Percentiles rank a stretch among this genome's conserved stretches.
Evolutionary conservation across 2,113 vertebrate species (phyloP).

Genomic region (Hippotragus niger): DNA sequence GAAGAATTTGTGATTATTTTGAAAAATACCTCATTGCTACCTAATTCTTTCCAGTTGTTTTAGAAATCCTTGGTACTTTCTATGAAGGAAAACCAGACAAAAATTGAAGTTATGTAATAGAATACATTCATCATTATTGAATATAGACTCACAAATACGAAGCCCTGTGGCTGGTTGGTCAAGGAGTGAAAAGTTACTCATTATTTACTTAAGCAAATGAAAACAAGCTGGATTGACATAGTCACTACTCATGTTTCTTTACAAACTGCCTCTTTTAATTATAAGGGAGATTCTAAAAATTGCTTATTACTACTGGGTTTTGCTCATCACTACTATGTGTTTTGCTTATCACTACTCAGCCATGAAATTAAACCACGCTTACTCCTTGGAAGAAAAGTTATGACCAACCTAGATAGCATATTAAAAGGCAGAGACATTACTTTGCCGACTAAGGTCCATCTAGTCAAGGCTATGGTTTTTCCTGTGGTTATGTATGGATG

Average conservation of each 20-base stretch:
- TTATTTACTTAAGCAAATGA: not conserved
- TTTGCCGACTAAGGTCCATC: fast-evolving
- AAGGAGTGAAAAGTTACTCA: not conserved
- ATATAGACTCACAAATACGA: not conserved
- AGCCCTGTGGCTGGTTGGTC: not conserved
- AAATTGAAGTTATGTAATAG: not conserved
- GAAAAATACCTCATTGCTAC: not conserved
- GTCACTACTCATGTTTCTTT: not conserved
- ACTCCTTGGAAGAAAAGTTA: no score
- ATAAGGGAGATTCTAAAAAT: not conserved
- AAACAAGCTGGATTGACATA: not conserved
- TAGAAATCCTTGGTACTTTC: not conserved
- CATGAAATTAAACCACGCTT: no score
- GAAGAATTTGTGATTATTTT: not conserved
- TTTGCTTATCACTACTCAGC: not conserved
- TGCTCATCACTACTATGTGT: not conserved
- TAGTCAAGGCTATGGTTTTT: no score
- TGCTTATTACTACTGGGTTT: not conserved
- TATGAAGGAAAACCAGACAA: not conserved
- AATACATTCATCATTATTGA: not conserved
- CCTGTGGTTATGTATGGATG: no score
- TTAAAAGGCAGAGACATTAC: no score
- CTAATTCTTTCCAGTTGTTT: not conserved
- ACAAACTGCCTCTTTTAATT: not conserved
- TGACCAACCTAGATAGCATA: no score